Evolutionary conservation across 2,797 vertebrate genomes (phyloP), one percentile per base, ranked within the genome.

Genomic region (Eospalax fontanierii): DNA sequence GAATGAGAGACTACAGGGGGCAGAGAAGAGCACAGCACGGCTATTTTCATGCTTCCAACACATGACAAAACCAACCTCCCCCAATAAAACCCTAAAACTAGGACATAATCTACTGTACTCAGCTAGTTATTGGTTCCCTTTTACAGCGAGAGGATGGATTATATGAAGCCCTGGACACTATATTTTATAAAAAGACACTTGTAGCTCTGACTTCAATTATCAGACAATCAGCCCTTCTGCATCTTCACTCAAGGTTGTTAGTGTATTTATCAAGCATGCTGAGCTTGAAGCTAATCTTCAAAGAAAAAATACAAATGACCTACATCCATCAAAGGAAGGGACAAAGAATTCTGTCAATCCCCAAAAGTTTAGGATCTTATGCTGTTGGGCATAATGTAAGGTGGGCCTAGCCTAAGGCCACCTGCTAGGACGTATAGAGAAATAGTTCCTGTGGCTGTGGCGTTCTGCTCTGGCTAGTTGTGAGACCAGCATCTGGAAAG

Each of bases 1-100:
- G 18, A 18, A 76, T 61, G 38, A 95, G 57, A 90, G 24, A 65
- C 6, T 43, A 43, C 71, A 61, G 1, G 80, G 21, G 80, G 21
- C 33, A 50, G 30, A 87, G 18, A 54, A 61, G 6, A 94, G 12
- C n/a, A 76, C 1, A 71, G 40, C 16, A 81, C 22, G 57, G 65
- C 22, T 83, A 12, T 61, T 88, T 92, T 66, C 57, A 35, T 82
- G 57, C 87, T 90, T 89, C 73, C 35, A 88, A 81, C 2, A 91
- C 66, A 90, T 74, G 57, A 35, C 28, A 95, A 93, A 89, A 66
- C 30, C 40, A 85, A 93, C 15, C 9, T 38, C 66, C 38, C n/a
- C 38, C 26, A 85, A 71, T 28, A n/a, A 18, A 83, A 54, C 66
- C 54, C n/a, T 61, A 61, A 74, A 61, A 6, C n/a, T 33, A 50